phyloP scores from a whole-genome alignment of 1,140 invertebrate species.

The Drosophila melanogaster region Release_6_plus_ISO1_MT NT_033777.3:7774501-7775000 shows the following conservation, averaged over 20 bases:
- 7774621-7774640: too few species aligned
- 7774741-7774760: too few species aligned
- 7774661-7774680: too few species aligned
- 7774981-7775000: slow-evolving; percentile 15
- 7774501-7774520: slow-evolving; percentile 47
- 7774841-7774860: background rate
- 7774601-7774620: too few species aligned
- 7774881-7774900: slow-evolving; percentile 53
- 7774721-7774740: too few species aligned
- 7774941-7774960: slow-evolving; percentile 15
- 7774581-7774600: slow-evolving; percentile 20
- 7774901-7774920: slow-evolving; percentile 74
- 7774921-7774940: slow-evolving; percentile 68
- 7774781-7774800: too few species aligned
- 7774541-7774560: slow-evolving; percentile 81
- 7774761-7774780: too few species aligned
- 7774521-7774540: slow-evolving; percentile 60
- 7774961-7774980: slow-evolving; percentile 16
- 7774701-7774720: too few species aligned
- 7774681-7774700: too few species aligned
- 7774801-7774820: too few species aligned
- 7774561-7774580: slow-evolving; percentile 70
- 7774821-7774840: too few species aligned
- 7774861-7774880: slow-evolving; percentile 10
- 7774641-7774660: too few species aligned